phyloP scores from a whole-genome alignment of 2,113 vertebrate genomes.

The Gopherus flavomarginatus region DNA sequence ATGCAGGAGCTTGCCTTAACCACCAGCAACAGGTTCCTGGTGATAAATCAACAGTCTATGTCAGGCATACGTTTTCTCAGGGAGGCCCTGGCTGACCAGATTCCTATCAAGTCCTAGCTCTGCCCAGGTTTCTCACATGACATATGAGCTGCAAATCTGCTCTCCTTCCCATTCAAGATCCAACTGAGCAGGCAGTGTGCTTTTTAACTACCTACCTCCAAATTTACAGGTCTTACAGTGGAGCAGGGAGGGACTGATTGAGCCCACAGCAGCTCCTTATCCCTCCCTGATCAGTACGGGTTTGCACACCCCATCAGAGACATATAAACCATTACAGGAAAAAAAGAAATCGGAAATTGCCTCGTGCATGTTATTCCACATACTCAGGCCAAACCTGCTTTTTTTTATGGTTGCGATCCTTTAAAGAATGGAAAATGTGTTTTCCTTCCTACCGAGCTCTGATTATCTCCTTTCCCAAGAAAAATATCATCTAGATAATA shows the following conservation, averaged over 20 bases:
- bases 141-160: background rate
- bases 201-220: background rate
- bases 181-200: background rate
- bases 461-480: background rate
- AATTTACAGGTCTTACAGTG: background rate
- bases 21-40: background rate
- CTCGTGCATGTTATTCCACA: background rate
- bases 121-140: background rate
- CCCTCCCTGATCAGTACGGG: background rate
- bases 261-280: background rate
- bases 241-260: background rate
- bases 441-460: background rate
- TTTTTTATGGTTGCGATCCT: background rate
- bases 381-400: background rate
- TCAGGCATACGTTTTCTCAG: background rate
- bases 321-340: background rate
- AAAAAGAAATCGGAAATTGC: background rate
- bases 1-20: background rate
- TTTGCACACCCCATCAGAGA: background rate
- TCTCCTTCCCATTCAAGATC: background rate
- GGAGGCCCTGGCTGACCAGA: background rate
- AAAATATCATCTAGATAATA: background rate
- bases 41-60: background rate
- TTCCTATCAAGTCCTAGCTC: background rate
- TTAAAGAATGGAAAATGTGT: background rate